Evolutionary conservation across 2,113 vertebrate genomes (phyloP).

Genomic region (Serilophus lunatus): DNA sequence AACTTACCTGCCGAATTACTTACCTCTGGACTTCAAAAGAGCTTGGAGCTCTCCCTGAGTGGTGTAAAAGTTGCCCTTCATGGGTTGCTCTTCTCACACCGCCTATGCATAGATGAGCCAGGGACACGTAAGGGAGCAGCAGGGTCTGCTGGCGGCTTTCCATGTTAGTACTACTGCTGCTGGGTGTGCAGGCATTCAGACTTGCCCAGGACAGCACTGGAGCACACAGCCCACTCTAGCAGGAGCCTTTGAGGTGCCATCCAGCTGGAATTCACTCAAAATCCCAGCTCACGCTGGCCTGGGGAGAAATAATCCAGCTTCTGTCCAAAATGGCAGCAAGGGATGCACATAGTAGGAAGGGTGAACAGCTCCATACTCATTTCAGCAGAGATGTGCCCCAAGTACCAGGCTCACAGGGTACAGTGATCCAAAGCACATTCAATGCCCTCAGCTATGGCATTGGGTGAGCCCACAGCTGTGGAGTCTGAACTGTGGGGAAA

Average conservation of each 20-base stretch:
- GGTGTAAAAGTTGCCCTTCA: not conserved
- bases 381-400: not conserved
- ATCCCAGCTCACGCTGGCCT: not conserved
- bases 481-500: not conserved
- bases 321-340: not conserved
- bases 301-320: not conserved
- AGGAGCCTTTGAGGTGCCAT: not conserved
- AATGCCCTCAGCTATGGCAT: not conserved
- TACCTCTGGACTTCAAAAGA: not conserved
- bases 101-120: not conserved
- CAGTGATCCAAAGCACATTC: accelerated
- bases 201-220: not conserved
- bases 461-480: not conserved
- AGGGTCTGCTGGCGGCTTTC: not conserved
- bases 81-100: not conserved
- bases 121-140: accelerated
- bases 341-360: not conserved
- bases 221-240: not conserved
- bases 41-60: not conserved
- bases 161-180: not conserved
- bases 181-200: not conserved
- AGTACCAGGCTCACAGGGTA: not conserved
- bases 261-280: not conserved
- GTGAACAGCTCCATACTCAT: not conserved
- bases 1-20: not conserved